These are phyloP conservation scores for Congeria kusceri DNA, from an alignment of 2,888 invertebrate species.

Conservation along the genomic window DNA sequence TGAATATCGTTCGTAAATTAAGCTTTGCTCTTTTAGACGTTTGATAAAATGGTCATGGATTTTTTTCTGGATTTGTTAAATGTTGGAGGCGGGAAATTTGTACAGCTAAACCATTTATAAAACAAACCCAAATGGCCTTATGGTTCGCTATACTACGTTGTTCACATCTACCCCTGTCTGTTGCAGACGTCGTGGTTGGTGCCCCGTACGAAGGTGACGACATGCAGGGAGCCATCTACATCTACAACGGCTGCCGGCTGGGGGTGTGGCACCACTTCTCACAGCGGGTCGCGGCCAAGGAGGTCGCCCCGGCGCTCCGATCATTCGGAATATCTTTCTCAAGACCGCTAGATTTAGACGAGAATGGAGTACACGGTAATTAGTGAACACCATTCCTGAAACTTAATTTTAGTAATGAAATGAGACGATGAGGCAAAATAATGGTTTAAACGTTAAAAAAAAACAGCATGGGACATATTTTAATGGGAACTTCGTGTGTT, in stretches of 20 bases:
- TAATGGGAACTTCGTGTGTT: no score
- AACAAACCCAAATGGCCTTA: no score
- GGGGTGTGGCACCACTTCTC: conserved; percentile 56
- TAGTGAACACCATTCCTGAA: no score
- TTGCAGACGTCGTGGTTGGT: conserved; percentile 64
- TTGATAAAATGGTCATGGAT: no score
- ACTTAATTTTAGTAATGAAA: no score
- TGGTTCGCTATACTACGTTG: no score
- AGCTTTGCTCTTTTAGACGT: no score
- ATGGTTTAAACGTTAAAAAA: no score
- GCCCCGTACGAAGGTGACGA: conserved; percentile 66
- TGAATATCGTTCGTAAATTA: no score
- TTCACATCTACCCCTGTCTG: not conserved
- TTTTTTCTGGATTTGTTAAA: no score
- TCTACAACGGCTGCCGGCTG: conserved; percentile 64
- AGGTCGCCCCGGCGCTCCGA: conserved; percentile 37
- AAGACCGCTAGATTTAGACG: conserved; percentile 56
- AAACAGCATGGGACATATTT: no score
- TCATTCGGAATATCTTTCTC: conserved; percentile 65
- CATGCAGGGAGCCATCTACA: conserved; percentile 60
- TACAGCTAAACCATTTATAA: not conserved
- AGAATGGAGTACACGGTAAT: conserved; percentile 63
- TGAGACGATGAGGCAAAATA: no score
- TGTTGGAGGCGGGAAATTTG: not conserved
- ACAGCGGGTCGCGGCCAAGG: conserved; percentile 52